A percentile compares a stretch with the other conserved stretches of the same genome.
phyloP scores from a whole-genome alignment of 1,140 invertebrate genomes.

The Eupeodes corollae region DNA sequence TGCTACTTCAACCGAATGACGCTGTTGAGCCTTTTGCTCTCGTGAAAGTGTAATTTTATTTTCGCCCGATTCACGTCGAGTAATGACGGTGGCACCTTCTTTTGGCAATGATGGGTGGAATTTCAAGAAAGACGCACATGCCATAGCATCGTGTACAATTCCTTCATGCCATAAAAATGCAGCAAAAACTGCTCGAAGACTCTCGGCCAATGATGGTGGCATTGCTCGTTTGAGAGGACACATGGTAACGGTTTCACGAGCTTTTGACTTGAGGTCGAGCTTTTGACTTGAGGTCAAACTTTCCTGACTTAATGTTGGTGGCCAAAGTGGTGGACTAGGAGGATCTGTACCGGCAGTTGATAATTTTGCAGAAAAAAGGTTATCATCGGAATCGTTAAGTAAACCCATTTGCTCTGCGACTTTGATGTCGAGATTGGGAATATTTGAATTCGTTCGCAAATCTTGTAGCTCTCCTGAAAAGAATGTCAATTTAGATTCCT shows the following conservation, averaged over 20 bases:
- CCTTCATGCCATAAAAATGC: constrained; percentile 95
- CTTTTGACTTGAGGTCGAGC: neutral
- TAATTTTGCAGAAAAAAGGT: too few relatives aligned
- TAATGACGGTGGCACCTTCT: constrained; percentile 63
- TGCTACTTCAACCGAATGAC: constrained; percentile 78
- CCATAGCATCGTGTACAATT: constrained; percentile 94
- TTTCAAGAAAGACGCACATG: constrained; percentile 89
- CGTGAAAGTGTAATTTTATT: constrained; percentile 23
- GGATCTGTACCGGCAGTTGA: constrained; percentile 10
- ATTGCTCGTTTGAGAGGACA: constrained; percentile 61
- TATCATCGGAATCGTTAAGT: too few relatives aligned
- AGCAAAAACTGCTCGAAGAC: constrained; percentile 84
- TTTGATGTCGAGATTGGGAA: too few relatives aligned
- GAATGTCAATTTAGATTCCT: too few relatives aligned
- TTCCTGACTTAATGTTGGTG: neutral
- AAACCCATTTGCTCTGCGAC: too few relatives aligned
- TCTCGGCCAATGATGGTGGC: constrained; percentile 86
- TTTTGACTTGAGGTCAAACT: neutral
- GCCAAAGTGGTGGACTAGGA: constrained; percentile 16
- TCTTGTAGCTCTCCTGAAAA: too few relatives aligned
- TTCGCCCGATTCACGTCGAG: constrained; percentile 38
- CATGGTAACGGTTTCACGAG: constrained; percentile 13
- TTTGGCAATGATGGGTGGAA: constrained; percentile 84
- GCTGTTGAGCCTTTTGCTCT: constrained; percentile 53
- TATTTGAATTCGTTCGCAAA: too few relatives aligned